A percentile compares a stretch with the other conserved stretches of the same genome.
Conservation (phyloP, 1,140 invertebrate genomes). For the Euwallacea fornicatus region DNA sequence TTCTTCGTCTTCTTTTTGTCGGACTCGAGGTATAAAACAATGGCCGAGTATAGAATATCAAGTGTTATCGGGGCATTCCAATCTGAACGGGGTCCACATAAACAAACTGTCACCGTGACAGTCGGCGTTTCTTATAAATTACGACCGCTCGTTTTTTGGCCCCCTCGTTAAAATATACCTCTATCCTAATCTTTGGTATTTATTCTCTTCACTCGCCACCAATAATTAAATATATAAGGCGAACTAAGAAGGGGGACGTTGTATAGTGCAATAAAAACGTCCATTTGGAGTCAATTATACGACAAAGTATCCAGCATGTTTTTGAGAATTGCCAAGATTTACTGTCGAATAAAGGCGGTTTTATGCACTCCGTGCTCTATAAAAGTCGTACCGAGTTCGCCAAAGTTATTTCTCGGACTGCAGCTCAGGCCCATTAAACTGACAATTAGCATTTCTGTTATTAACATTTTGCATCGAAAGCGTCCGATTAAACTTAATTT, state of each 20-base stretch:
- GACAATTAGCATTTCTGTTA: constrained; percentile 6
- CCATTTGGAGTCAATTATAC: neutral
- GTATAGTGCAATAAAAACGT: neutral
- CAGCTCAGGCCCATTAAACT: neutral
- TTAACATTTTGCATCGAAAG: neutral
- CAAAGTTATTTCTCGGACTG: neutral
- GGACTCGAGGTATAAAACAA: constrained; percentile 34
- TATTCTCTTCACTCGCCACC: neutral
- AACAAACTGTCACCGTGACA: constrained; percentile 42
- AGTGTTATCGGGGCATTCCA: constrained; percentile 42
- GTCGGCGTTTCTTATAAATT: constrained; percentile 41
- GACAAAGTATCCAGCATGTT: neutral
- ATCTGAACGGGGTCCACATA: constrained; percentile 40
- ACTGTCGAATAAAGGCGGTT: neutral
- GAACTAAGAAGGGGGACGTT: neutral
- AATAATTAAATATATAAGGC: neutral
- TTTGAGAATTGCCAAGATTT: constrained; percentile 2
- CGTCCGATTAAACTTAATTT: constrained; percentile 5
- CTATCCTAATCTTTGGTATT: constrained; percentile 5
- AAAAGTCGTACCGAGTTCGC: neutral
- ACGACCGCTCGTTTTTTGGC: constrained; percentile 26
- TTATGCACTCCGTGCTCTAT: neutral
- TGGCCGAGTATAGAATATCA: constrained; percentile 39
- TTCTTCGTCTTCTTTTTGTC: constrained; percentile 27
- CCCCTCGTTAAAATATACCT: constrained; percentile 34